Evolutionary conservation across 2,888 invertebrate species (phyloP), one percentile per base, ranked within the genome.

Genomic region (Hydriomena furcata): DNA sequence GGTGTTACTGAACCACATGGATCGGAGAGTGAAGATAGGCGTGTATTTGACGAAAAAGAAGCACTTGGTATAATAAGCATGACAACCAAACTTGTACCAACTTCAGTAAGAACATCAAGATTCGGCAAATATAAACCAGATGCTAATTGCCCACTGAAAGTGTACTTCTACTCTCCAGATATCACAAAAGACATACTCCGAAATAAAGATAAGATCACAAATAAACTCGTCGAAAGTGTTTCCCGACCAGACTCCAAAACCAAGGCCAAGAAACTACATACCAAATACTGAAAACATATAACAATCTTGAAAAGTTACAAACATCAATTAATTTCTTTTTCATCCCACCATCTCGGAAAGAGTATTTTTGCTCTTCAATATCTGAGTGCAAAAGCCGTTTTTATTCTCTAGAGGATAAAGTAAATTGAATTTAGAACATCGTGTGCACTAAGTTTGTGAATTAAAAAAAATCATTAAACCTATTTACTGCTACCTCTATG

Each of bases 261-360:
- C 32, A 32, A 3, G 8, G 10, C 20, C 24, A 37, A 24, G 25
- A 13, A 25, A 12, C 5, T n/a, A 13, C 12, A 37, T 25, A 25
- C 13, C 24, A 37, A 24, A 25, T 37, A 7, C 23, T 36, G 35
- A 36, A 36, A 36, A 36, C 35, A 1, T 36, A 11, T 5, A 4
- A 23, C 12, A 2, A 12, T 1, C 20, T 35, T 1, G 17, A 32
- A 7, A 7, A 5, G n/a, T n/a, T 32, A 17, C 13, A 32, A 7
- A 17, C 17, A n/a, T 27, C 21, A 6, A 35, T 35, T 7, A 35
- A 35, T 11, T 28, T 28, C 5, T 20, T 20, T n/a, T 38, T n/a
- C n/a, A n/a, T n/a, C n/a, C n/a, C n/a, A n/a, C n/a, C n/a, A n/a
- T n/a, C n/a, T n/a, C n/a, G n/a, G n/a, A n/a, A n/a, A n/a, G n/a